Conservation (phyloP, 2,113 vertebrate species). For the Anseranas semipalmata region DNA sequence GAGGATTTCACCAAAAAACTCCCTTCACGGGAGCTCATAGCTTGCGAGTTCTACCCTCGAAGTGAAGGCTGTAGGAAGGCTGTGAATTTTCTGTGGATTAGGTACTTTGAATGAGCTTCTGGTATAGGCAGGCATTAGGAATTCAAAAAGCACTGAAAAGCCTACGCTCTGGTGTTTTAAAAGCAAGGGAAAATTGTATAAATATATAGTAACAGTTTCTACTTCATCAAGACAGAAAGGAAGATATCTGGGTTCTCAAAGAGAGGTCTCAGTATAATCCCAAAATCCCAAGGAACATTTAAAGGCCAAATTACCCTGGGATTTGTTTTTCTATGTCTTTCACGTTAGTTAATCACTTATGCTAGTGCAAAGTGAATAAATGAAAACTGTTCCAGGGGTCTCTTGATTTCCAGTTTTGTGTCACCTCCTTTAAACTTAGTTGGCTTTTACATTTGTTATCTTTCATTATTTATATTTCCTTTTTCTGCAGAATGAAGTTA, state of each 20-base stretch:
- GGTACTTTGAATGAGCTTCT: neutral
- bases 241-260: neutral
- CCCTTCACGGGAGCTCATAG: neutral
- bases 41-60: neutral
- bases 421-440: rapidly evolving
- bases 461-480: neutral
- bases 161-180: neutral
- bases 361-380: neutral
- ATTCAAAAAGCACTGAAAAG: neutral
- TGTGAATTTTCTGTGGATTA: neutral
- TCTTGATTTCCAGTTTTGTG: neutral
- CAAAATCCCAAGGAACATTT: neutral
- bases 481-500: neutral
- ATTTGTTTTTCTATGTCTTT: neutral
- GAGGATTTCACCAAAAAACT: neutral
- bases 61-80: neutral
- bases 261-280: neutral
- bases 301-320: neutral
- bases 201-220: neutral
- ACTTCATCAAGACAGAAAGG: neutral
- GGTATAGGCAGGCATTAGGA: neutral
- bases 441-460: neutral
- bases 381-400: neutral
- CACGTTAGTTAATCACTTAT: neutral
- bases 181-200: neutral